Evolutionary conservation across 2,888 invertebrate species (phyloP), one percentile per base, ranked within the genome.

Genomic region (Drosophila merina): DNA sequence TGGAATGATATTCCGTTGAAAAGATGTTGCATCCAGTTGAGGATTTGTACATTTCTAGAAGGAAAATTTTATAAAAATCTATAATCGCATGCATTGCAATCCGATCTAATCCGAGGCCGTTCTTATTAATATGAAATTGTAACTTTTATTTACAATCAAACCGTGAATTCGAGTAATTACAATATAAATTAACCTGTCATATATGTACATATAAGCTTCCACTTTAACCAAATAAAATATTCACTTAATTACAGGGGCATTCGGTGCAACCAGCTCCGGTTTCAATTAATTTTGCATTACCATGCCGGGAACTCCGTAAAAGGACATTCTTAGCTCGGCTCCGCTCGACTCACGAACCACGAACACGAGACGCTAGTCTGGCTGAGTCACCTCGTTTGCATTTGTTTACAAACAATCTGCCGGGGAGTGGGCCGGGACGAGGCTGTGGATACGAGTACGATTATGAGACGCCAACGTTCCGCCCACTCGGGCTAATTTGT

Each of bases 331-430:
- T 20, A 50, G n/a, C 50, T 47, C 51, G 57, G 36, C 12, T 64
- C 33, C 33, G 14, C 4, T 40, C 31, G 57, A 57, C 38, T 40
- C 51, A 30, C 52, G 57, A 58, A 20, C 31, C 28, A 5, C 36
- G 68, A 20, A 14, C 25, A 33, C 36, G 48, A 60, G 44, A 57
- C 67, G 57, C 48, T 30, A 26, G 45, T 2, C 36, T 1, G 49
- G 76, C 73, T 86, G 83, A 84, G 64, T 86, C 83, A 83, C 67
- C 72, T 48, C 55, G 36, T 42, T 12, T 62, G 66, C 47, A 70
- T 85, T 85, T 83, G 84, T 86, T 86, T 83, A 83, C 84, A 84
- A 86, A 83, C 77, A 86, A 83, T 67, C 76, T 67, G 76, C 70
- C 40, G 52, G 20, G 45, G 58, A 69, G 64, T 68, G 60, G 60